Percentiles rank a stretch among this genome's conserved stretches.
These are phyloP conservation scores for Phengaris alcon DNA, from an alignment of 2,888 invertebrate species.

Conservation along the genomic window DNA sequence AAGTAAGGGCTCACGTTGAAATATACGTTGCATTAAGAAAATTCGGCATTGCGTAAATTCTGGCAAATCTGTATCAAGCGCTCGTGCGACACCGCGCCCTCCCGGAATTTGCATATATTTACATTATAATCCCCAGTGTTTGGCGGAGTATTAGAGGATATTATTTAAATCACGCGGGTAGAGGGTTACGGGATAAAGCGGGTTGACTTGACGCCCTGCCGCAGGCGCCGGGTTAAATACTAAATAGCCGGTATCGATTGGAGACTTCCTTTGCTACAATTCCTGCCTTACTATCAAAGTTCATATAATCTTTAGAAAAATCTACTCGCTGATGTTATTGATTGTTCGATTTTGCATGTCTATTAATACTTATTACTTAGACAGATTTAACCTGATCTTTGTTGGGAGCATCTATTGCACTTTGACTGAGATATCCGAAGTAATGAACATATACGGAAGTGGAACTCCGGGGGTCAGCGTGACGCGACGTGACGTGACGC, in stretches of 20 bases:
- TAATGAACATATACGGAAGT: background rate
- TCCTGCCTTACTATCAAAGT: background rate
- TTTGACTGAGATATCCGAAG: background rate
- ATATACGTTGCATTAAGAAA: conserved; percentile 36
- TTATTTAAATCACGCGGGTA: conserved; percentile 44
- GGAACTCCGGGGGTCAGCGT: background rate
- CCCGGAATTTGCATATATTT: conserved; percentile 66
- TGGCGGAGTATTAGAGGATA: conserved; percentile 48
- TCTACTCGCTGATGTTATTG: background rate
- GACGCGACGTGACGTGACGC: background rate
- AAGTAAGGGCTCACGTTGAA: background rate
- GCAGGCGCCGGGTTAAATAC: conserved; percentile 30
- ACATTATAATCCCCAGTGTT: conserved; percentile 66
- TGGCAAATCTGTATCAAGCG: conserved; percentile 40
- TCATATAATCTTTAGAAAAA: background rate
- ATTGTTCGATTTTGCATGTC: background rate
- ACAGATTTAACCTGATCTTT: background rate
- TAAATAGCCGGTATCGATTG: conserved; percentile 49
- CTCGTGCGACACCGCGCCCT: conserved; percentile 47
- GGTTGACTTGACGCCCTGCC: conserved; percentile 36
- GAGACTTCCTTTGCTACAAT: background rate
- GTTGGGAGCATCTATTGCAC: background rate
- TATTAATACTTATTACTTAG: background rate
- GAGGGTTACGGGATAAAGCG: conserved; percentile 18
- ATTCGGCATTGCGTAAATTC: conserved; percentile 44